Evolutionary conservation across 2,797 vertebrate genomes (phyloP), one percentile per base, ranked within the genome.

Genomic region (Tolypeutes matacus): DNA sequence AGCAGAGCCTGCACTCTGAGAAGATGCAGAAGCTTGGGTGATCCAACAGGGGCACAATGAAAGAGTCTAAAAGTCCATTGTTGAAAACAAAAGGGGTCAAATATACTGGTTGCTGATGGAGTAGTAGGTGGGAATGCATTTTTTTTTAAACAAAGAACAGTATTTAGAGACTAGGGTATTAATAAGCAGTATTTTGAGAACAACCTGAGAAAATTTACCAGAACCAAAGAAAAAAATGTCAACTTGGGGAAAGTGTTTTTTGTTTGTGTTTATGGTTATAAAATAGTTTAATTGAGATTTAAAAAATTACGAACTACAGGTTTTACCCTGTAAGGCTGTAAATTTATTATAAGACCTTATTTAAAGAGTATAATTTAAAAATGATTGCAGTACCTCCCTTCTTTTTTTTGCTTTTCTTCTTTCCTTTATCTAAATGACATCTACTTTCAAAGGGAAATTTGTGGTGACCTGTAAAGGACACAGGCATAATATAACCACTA

Each of bases 391-490:
- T 69, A 23, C n/a, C 31, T 89, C 86, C 7, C 23, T 60, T 75
- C 2, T 3, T 46, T 17, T 12, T 53, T n/a, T n/a, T n/a, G n/a
- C 46, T 14, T 34, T 34, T 9, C 42, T 70, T 56, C 3, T 34
- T 92, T 83, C 10, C 4, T 70, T 62, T 49, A 51, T 34, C n/a
- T 46, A 17, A 46, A 58, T 9, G 58, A 69, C 46, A 56, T 64
- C 76, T 81, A 58, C 36, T 96, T 87, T 96, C 46, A 82, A 96
- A 96, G 72, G 86, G 80, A 91, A 96, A 87, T 86, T 17, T 92
- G 11, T 82, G 81, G 39, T 94, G 36, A 53, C 25, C 69, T 90
- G 60, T 13, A 67, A 91, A 81, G 62, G 34, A n/a, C 18, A 86
- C 18, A 53, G 34, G 76, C 77, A 85, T 17, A 78, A 89, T 23